Conservation (phyloP, 2,797 vertebrate genomes). For the Lerista edwardsae region DNA sequence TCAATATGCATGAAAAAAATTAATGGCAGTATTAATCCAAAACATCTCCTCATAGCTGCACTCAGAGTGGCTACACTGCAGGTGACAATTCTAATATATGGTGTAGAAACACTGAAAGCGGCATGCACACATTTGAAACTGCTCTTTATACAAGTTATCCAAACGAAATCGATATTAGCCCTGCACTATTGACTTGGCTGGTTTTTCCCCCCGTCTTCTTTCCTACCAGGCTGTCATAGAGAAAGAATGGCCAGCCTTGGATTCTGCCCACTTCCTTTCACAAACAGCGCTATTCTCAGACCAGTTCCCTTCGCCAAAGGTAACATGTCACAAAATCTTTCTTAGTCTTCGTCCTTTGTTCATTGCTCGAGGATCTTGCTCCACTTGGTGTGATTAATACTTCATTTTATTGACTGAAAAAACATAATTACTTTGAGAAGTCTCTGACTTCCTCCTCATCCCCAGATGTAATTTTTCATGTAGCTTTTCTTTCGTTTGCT, state of each 20-base stretch:
- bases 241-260: constrained; percentile 78
- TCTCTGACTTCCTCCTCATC: constrained; percentile 82
- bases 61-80: constrained; percentile 29
- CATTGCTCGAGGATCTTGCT: constrained; percentile 75
- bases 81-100: constrained; percentile 41
- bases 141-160: constrained; percentile 54
- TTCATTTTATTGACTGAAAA: constrained; percentile 87
- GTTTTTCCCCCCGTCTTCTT: constrained; percentile 55
- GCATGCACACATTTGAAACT: constrained; percentile 50
- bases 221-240: constrained; percentile 82
- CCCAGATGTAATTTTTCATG: constrained; percentile 91
- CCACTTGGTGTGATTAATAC: constrained; percentile 83
- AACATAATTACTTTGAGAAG: constrained; percentile 87
- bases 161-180: constrained; percentile 63
- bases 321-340: constrained; percentile 80
- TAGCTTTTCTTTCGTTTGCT: constrained; percentile 80
- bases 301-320: constrained; percentile 82
- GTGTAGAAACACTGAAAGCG: constrained; percentile 41
- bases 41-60: background rate
- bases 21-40: background rate
- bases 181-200: constrained; percentile 39
- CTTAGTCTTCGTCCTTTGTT: constrained; percentile 72
- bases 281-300: constrained; percentile 72
- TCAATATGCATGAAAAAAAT: no score
- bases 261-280: constrained; percentile 76